Percentiles rank a stretch among this genome's conserved stretches.
phyloP scores from a whole-genome alignment of 2,888 invertebrate genomes.

The Aspidapion aeneum region DNA sequence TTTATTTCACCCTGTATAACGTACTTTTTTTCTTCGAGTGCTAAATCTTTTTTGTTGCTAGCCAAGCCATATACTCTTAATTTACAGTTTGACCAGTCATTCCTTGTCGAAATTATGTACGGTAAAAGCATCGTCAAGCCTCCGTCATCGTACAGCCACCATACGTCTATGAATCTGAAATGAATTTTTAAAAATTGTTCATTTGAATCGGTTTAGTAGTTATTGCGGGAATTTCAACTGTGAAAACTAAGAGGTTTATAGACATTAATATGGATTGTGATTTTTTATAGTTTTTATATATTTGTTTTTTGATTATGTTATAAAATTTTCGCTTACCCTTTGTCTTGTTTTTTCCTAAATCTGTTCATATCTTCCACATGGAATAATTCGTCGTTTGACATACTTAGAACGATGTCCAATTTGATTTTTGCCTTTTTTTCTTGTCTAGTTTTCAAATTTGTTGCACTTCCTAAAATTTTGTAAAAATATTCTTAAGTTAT shows the following conservation, averaged over 20 bases:
- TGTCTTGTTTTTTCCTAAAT: constrained; percentile 74
- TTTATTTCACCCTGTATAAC: too few species aligned
- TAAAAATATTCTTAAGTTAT: too few species aligned
- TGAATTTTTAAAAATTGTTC: neutral
- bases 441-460: constrained; percentile 3
- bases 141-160: constrained; percentile 96
- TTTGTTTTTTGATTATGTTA: too few species aligned
- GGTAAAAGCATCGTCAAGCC: constrained; percentile 82
- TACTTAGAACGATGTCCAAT: constrained; percentile 38
- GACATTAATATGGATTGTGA: too few species aligned
- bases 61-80: constrained; percentile 81
- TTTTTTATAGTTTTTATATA: too few species aligned
- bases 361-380: constrained; percentile 67
- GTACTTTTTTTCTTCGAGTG: constrained; percentile 83
- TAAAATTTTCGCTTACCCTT: constrained; percentile 50
- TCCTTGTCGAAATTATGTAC: constrained; percentile 78
- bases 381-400: constrained; percentile 46
- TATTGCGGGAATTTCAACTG: too few species aligned
- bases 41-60: constrained; percentile 72
- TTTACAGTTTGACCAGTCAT: constrained; percentile 74
- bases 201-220: neutral
- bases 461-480: neutral
- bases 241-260: too few species aligned
- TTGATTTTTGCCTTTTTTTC: constrained; percentile 24
- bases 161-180: constrained; percentile 75